phyloP scores from a whole-genome alignment of 1,140 invertebrate species.

The Ctenoplectra terminalis region DNA sequence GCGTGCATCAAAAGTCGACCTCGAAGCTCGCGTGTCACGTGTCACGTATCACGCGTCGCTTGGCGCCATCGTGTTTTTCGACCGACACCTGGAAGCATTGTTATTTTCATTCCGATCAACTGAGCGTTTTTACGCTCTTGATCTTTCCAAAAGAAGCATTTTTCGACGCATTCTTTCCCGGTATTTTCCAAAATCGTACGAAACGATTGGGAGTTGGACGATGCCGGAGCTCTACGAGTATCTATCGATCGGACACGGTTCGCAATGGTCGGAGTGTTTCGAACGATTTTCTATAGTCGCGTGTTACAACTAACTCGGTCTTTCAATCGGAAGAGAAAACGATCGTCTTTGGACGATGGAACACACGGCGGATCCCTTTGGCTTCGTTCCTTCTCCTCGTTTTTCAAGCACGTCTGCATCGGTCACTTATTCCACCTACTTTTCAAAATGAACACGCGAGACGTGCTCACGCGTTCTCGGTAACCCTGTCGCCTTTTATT shows the following conservation, averaged over 20 bases:
- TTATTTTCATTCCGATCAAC: slow-evolving; percentile 1
- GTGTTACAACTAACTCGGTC: not conserved
- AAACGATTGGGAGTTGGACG: not conserved
- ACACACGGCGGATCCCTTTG: slow-evolving; percentile 1
- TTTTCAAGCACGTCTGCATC: slow-evolving; percentile 33
- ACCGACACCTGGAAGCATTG: not conserved
- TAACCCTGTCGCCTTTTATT: slow-evolving; percentile 25
- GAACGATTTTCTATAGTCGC: not conserved
- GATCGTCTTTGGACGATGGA: slow-evolving; percentile 18
- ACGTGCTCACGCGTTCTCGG: slow-evolving; percentile 2
- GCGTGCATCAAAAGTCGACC: slow-evolving; percentile 14
- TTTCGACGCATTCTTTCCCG: not conserved
- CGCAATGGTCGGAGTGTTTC: not conserved
- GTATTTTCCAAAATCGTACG: not conserved
- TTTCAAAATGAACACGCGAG: slow-evolving; percentile 60
- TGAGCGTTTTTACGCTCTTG: not conserved
- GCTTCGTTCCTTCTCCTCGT: slow-evolving; percentile 16
- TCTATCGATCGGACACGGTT: not conserved
- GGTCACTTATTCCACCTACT: slow-evolving; percentile 61
- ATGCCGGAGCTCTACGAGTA: not conserved
- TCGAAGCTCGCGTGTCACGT: slow-evolving; percentile 8
- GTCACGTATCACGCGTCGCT: not conserved
- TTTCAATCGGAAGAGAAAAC: not conserved
- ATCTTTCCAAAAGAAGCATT: not conserved
- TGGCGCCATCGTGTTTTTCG: not conserved